phyloP scores from a whole-genome alignment of 1,140 invertebrate genomes.

The Telenomus remus region DNA sequence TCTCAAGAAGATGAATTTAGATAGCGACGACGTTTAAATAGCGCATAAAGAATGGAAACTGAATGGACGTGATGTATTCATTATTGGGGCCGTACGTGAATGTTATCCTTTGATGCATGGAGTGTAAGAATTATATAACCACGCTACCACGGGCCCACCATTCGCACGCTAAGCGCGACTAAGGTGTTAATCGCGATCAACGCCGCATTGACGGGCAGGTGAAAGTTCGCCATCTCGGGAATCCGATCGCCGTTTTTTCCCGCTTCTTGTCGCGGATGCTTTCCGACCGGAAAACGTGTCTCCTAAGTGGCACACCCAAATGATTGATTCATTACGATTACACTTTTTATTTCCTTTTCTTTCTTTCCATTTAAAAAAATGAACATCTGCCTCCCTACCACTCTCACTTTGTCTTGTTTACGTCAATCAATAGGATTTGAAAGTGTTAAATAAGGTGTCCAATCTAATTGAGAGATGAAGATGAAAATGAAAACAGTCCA shows the following conservation, averaged over 20 bases:
- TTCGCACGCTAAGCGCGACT: constrained; percentile 35
- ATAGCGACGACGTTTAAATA: constrained; percentile 5
- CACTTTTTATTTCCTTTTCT: constrained; percentile 1
- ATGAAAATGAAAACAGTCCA: too few species aligned
- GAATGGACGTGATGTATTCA: constrained; percentile 39
- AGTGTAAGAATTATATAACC: constrained; percentile 44
- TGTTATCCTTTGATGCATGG: constrained; percentile 38
- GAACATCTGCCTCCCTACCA: not conserved
- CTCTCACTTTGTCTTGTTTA: too few species aligned
- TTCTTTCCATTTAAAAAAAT: constrained; percentile 7
- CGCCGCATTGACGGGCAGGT: constrained; percentile 47
- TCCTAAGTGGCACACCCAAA: constrained; percentile 7
- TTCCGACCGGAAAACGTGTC: not conserved
- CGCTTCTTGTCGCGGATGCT: constrained; percentile 9
- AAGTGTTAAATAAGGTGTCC: too few species aligned
- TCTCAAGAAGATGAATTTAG: not conserved
- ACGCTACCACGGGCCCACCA: constrained; percentile 24
- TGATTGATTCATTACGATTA: constrained; percentile 15
- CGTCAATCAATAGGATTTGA: too few species aligned
- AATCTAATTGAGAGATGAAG: too few species aligned
- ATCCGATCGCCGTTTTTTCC: constrained; percentile 42
- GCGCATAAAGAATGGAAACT: constrained; percentile 9
- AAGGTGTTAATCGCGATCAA: constrained; percentile 47
- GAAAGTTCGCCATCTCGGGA: constrained; percentile 44
- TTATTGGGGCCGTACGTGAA: constrained; percentile 22